Evolutionary conservation across 2,113 vertebrate species (phyloP).

Genomic region (Orientallactaga bullata): DNA sequence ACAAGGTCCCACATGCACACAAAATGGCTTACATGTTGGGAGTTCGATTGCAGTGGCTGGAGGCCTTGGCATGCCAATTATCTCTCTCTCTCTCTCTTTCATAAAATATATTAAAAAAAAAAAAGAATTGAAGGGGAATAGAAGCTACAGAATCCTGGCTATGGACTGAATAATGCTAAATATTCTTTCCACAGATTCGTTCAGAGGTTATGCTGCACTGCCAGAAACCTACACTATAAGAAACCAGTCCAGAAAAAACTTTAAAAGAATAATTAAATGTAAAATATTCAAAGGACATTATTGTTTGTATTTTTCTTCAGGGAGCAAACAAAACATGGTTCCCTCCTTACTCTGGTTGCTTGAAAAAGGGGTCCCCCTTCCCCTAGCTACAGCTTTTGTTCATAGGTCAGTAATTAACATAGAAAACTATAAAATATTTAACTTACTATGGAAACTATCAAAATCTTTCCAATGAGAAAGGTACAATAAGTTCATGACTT

Average conservation of each 20-base stretch:
- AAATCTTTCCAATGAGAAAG: neutral
- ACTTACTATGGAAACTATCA: neutral
- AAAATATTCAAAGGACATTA: neutral
- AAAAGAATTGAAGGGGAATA: no score
- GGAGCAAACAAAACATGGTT: neutral
- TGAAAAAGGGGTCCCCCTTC: neutral
- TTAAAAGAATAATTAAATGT: neutral
- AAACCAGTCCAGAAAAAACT: neutral
- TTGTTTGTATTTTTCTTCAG: neutral
- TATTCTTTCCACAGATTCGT: neutral
- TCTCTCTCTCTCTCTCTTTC: no score
- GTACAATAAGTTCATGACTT: neutral
- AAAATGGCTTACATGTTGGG: no score
- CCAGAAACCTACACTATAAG: neutral
- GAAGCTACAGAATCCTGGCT: neutral
- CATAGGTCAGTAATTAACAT: no score
- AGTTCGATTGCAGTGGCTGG: no score
- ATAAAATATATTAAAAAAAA: no score
- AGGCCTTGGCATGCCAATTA: no score
- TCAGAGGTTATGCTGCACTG: no score
- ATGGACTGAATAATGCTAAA: neutral
- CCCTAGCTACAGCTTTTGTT: neutral
- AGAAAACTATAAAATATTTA: constrained; percentile 6
- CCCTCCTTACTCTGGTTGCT: neutral
- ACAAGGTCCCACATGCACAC: no score